Percentiles rank a stretch among this genome's conserved stretches.
Evolutionary conservation across 2,888 invertebrate genomes (phyloP).

Genomic region (Griposia aprilina): DNA sequence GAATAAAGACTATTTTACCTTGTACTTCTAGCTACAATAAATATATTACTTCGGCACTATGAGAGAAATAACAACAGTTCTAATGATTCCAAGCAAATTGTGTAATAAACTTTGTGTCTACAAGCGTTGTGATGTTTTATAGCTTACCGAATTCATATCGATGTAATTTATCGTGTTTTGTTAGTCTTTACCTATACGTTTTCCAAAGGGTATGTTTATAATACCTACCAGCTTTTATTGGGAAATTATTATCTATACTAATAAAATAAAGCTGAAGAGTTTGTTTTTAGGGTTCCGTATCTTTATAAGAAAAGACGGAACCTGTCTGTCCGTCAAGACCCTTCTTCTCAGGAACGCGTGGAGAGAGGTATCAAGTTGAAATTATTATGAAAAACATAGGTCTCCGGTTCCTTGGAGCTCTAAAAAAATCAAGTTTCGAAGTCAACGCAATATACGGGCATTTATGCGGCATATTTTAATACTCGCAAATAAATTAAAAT

Average conservation of each 20-base stretch:
- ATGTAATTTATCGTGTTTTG: constrained; percentile 34
- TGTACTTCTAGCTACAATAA: constrained; percentile 25
- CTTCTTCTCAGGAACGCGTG: too few relatives aligned
- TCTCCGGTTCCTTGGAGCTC: too few relatives aligned
- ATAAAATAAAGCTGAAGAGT: too few relatives aligned
- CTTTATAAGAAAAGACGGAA: too few relatives aligned
- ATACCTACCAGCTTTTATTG: not conserved
- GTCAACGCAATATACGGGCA: too few relatives aligned
- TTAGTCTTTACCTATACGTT: not conserved
- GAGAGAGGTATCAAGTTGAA: too few relatives aligned
- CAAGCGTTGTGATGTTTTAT: constrained; percentile 34
- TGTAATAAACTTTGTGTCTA: constrained; percentile 31
- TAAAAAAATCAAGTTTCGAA: too few relatives aligned
- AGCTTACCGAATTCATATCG: constrained; percentile 38
- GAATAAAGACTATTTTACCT: constrained; percentile 41
- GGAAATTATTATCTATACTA: not conserved
- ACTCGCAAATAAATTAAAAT: too few relatives aligned
- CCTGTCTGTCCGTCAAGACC: too few relatives aligned
- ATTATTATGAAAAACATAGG: too few relatives aligned
- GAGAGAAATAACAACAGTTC: constrained; percentile 43
- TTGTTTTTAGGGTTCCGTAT: too few relatives aligned
- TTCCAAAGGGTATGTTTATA: not conserved
- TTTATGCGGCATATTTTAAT: too few relatives aligned
- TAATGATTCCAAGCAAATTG: constrained; percentile 54
- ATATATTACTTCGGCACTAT: constrained; percentile 45